These are phyloP conservation scores for Fulmarus glacialis DNA, from an alignment of 2,113 vertebrate genomes.

Conservation along the genomic window DNA sequence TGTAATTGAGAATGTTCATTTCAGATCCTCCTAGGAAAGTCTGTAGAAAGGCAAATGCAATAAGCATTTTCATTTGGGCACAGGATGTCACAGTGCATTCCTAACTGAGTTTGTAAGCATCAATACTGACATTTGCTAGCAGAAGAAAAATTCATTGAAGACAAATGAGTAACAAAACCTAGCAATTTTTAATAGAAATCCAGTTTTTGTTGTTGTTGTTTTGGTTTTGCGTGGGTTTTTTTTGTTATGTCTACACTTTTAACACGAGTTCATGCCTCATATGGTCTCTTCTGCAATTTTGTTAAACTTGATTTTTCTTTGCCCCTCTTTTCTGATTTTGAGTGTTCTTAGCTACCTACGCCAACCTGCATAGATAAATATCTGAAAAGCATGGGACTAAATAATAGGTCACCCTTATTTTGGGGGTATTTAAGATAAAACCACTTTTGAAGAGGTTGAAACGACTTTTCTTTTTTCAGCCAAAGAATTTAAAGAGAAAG, in stretches of 20 bases:
- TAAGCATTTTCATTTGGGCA: neutral
- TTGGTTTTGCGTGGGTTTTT: neutral
- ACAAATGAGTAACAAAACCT: neutral
- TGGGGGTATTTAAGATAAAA: neutral
- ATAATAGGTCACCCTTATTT: neutral
- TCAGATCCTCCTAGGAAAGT: neutral
- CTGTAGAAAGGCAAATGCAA: neutral
- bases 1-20: neutral
- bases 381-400: neutral
- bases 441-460: neutral
- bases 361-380: neutral
- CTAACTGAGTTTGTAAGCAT: neutral
- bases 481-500: neutral
- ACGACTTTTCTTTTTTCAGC: neutral
- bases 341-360: neutral
- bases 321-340: neutral
- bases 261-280: neutral
- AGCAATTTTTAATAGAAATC: neutral
- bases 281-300: neutral
- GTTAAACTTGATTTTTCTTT: neutral
- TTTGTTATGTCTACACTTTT: neutral
- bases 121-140: neutral
- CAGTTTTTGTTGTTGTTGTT: neutral
- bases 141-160: neutral
- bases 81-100: neutral